These are phyloP conservation scores for Corvus hawaiiensis DNA, from an alignment of 2,113 vertebrate genomes.

Conservation along the genomic window DNA sequence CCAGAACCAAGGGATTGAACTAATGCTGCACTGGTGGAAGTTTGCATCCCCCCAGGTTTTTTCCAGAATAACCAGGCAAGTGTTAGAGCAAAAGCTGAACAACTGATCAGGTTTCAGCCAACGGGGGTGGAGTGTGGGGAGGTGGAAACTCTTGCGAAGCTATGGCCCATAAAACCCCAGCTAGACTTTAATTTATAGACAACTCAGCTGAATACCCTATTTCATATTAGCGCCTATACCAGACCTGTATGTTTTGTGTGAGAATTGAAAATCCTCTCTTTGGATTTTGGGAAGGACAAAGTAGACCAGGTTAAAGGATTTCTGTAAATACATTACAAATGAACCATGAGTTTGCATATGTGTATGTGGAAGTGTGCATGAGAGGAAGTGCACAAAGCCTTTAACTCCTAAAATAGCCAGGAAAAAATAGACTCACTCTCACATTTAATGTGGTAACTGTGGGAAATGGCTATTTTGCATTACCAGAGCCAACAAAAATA, in stretches of 20 bases:
- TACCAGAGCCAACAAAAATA: background rate
- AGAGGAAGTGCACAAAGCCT: background rate
- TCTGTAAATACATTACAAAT: background rate
- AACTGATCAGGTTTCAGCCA: background rate
- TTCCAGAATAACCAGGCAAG: background rate
- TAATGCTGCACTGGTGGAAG: background rate
- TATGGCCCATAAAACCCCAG: background rate
- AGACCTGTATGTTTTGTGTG: background rate
- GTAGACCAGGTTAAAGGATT: background rate
- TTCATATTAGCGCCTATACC: background rate
- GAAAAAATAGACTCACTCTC: background rate
- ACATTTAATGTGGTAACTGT: background rate
- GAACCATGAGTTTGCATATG: fast-evolving
- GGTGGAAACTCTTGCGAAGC: background rate
- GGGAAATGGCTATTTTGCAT: background rate
- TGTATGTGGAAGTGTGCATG: background rate
- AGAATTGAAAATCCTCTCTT: background rate
- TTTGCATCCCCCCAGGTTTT: background rate
- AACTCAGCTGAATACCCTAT: background rate
- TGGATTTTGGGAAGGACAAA: background rate
- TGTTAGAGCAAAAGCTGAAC: background rate
- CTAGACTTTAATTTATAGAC: background rate
- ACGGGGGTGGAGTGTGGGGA: background rate
- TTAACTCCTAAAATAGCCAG: background rate
- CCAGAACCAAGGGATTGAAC: background rate